These are phyloP conservation scores for Trinectes maculatus DNA, from an alignment of 2,113 vertebrate species.

Conservation along the genomic window DNA sequence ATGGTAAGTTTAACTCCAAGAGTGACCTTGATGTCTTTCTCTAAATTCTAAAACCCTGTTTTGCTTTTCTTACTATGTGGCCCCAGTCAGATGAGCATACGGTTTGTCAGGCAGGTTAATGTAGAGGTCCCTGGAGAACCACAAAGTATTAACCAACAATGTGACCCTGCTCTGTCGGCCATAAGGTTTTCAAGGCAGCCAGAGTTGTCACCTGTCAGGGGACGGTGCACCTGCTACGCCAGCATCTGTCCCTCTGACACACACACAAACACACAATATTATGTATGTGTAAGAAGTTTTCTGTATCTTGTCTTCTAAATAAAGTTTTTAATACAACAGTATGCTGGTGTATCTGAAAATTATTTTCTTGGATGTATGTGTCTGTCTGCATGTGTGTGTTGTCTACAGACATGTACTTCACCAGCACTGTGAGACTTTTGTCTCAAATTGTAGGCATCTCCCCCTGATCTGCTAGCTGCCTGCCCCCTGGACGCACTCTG, in stretches of 20 bases:
- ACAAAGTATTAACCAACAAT: slow-evolving; percentile 71
- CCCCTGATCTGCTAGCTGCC: no score
- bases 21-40: slow-evolving; percentile 11
- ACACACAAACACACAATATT: slow-evolving; percentile 24
- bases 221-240: slow-evolving; percentile 44
- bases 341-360: no score
- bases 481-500: no score
- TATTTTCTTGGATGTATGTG: no score
- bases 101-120: slow-evolving; percentile 50
- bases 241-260: slow-evolving; percentile 60
- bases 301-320: no score
- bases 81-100: slow-evolving; percentile 25
- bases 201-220: slow-evolving; percentile 67
- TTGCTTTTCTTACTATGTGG: slow-evolving; percentile 10
- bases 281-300: no score
- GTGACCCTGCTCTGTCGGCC: slow-evolving; percentile 71
- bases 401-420: no score
- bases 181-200: slow-evolving; percentile 61
- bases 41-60: not conserved
- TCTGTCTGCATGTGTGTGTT: no score
- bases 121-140: slow-evolving; percentile 41
- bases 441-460: no score
- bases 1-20: slow-evolving; percentile 2
- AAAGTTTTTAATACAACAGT: no score
- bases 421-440: no score